Percentiles rank a stretch among this genome's conserved stretches.
These are phyloP conservation scores for Meleagris gallopavo DNA, from an alignment of 2,113 vertebrate species.

Conservation along the genomic window DNA sequence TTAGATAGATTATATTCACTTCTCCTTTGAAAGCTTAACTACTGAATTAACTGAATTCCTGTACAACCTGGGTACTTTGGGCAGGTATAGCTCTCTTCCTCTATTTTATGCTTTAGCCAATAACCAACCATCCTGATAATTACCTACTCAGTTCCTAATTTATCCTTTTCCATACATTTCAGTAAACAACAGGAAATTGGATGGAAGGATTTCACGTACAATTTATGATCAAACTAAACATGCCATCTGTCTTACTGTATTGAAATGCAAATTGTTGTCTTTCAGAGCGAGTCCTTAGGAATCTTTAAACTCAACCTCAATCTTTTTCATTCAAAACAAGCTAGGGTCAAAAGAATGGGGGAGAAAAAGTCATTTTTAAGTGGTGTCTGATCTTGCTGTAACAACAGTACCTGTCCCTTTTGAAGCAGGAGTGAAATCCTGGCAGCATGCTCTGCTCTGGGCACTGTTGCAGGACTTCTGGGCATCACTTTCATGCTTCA, in stretches of 20 bases:
- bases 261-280: neutral
- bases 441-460: neutral
- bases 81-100: neutral
- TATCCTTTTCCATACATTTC: neutral
- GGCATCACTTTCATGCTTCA: neutral
- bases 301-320: neutral
- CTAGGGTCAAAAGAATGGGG: neutral
- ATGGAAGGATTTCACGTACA: neutral
- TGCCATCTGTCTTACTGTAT: neutral
- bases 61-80: rapidly evolving
- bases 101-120: neutral
- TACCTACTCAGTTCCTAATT: neutral
- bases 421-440: neutral
- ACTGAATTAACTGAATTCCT: neutral
- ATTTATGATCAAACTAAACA: neutral
- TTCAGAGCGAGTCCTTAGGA: neutral
- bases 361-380: neutral
- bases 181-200: neutral
- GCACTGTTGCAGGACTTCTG: neutral
- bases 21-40: neutral
- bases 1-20: neutral
- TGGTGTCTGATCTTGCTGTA: neutral
- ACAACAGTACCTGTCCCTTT: neutral
- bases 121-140: neutral
- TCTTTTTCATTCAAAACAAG: neutral